Evolutionary conservation across 2,113 vertebrate species (phyloP).

Genomic region (Pygoscelis antarcticus): DNA sequence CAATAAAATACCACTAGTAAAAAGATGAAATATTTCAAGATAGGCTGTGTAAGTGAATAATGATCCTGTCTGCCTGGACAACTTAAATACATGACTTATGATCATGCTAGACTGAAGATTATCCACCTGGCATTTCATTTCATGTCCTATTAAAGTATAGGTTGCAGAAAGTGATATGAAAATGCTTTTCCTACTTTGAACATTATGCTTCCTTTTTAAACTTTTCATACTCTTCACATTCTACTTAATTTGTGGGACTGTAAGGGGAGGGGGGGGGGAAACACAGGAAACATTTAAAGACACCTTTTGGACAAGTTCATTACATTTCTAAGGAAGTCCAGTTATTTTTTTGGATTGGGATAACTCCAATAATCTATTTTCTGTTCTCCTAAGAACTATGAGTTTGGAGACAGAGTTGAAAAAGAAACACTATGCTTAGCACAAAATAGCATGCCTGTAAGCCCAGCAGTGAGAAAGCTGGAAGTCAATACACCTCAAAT

Average conservation of each 20-base stretch:
- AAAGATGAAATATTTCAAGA: conserved; percentile 52
- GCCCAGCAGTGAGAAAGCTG: conserved; percentile 3
- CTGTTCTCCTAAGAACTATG: conserved; percentile 29
- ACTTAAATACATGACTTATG: neutral
- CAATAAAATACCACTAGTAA: conserved; percentile 36
- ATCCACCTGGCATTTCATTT: conserved; percentile 11
- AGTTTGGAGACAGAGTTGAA: neutral
- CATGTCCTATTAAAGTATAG: neutral
- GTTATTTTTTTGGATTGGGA: conserved; percentile 2
- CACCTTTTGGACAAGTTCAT: neutral
- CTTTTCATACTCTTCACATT: neutral
- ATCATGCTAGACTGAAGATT: conserved; percentile 14
- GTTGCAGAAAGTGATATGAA: neutral
- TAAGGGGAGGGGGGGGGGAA: neutral
- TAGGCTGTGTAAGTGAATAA: conserved; percentile 54
- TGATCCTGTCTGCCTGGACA: conserved; percentile 40
- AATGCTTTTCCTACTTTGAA: conserved; percentile 29
- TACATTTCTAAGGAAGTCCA: conserved; percentile 4
- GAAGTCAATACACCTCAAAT: conserved; percentile 29
- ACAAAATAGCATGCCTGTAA: neutral
- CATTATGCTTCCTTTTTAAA: neutral
- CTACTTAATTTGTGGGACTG: neutral
- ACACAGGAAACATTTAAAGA: neutral
- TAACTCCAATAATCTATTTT: neutral
- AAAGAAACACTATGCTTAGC: neutral